phyloP scores from a whole-genome alignment of 2,888 invertebrate genomes.

The Schizaphis graminum region DNA sequence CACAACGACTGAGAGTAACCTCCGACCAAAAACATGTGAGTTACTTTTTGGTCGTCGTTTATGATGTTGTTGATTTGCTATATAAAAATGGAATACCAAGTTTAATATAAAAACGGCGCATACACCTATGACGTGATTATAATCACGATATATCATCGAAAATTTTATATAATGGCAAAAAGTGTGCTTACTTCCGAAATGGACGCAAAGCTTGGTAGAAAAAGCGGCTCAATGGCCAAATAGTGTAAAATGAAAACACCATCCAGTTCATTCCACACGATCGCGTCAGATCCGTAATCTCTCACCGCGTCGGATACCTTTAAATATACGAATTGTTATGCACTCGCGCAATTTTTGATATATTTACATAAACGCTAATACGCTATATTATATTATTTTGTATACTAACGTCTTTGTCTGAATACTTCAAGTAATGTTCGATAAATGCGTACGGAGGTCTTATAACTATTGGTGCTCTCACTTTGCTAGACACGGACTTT shows the following conservation, averaged over 20 bases:
- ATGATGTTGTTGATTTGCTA: constrained; percentile 72
- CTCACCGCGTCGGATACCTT: constrained; percentile 55
- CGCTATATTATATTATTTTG: constrained; percentile 17
- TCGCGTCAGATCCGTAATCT: constrained; percentile 58
- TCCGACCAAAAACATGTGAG: constrained; percentile 74
- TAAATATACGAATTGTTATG: constrained; percentile 67
- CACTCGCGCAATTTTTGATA: background rate
- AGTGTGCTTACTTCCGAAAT: constrained; percentile 51
- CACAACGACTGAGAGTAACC: constrained; percentile 75
- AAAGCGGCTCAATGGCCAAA: constrained; percentile 42
- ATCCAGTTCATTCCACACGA: constrained; percentile 58
- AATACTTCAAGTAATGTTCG: constrained; percentile 71
- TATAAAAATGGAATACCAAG: background rate
- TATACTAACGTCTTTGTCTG: constrained; percentile 71
- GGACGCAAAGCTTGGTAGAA: constrained; percentile 51
- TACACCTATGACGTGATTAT: background rate
- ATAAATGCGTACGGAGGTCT: constrained; percentile 75
- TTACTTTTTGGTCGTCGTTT: constrained; percentile 63
- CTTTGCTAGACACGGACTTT: constrained; percentile 72
- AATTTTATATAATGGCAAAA: background rate
- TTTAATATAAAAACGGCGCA: background rate
- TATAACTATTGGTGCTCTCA: constrained; percentile 71
- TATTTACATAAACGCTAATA: background rate
- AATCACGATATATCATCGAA: too few species aligned
- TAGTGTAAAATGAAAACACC: constrained; percentile 60